Base-by-base conservation (phyloP, 2,888 invertebrate genomes). In the Zeuzera pyrina region DNA sequence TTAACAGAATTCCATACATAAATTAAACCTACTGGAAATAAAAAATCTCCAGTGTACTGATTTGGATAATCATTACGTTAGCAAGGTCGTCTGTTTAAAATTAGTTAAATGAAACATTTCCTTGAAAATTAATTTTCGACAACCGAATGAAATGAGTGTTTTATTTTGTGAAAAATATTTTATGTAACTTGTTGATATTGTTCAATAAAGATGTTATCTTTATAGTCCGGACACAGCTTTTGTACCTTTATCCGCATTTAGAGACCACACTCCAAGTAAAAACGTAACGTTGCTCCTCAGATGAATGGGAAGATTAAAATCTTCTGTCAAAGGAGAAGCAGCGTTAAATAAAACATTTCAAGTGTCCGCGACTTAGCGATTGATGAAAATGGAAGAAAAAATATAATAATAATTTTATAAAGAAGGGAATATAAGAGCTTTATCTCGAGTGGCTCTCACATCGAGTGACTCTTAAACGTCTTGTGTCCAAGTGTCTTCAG, bases 391-490 rank as follows among this genome's bases (percentile, higher is more conserved):
- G 29, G 30, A 30, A 33, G 33, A 29, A 32, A 35, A 46, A 45
- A 53, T 44, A 41, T 43, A 47, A 46, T 45, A 52, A 50, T 54
- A 49, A 44, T 48, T 47, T 41, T 30, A 47, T 40, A 38, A 45
- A 38, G 37, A 25, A 31, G 29, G 26, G 16, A 42, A 40, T 41
- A 47, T 42, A 49, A 52, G 45, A 49, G 43, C 49, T 55, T n/a
- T 52, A 43, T 47, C 48, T 46, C 38, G 31, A 57, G 53, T 45
- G 50, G 41, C 51, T 45, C 56, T 56, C 34, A 32, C 29, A 37
- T 38, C 43, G 44, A 53, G 50, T 42, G 46, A 43, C 39, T 36
- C 42, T 48, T 48, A 41, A 43, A 43, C 36, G 25, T 13, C 25
- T 29, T 38, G 35, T 42, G 33, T 34, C 38, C 38, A 27, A 41